Evolutionary conservation across 2,113 vertebrate species (phyloP).

Genomic region (Zapornia atra): DNA sequence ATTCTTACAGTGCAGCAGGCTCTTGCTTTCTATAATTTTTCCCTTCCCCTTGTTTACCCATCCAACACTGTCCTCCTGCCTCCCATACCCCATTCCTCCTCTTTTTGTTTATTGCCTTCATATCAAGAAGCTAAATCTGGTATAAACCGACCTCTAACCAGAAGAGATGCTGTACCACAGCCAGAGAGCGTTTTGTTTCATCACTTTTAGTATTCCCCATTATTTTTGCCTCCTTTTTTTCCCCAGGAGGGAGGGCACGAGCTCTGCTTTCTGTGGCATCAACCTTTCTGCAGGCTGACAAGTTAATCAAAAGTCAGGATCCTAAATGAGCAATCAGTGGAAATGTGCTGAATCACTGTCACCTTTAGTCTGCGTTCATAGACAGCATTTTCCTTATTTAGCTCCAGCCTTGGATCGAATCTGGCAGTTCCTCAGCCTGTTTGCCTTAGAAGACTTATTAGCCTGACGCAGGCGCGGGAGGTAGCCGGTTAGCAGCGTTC

Average conservation of each 20-base stretch:
- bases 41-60: not conserved
- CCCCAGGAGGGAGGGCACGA: not conserved
- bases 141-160: not conserved
- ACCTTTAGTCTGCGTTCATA: conserved; percentile 60
- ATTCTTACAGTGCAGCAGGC: not conserved
- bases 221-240: not conserved
- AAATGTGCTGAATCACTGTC: conserved; percentile 68
- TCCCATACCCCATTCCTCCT: not conserved
- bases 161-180: not conserved
- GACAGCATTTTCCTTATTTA: conserved; percentile 56
- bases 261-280: not conserved
- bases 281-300: conserved; percentile 18
- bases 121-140: not conserved
- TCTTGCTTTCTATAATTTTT: not conserved
- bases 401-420: not conserved
- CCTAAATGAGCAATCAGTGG: conserved; percentile 46
- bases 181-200: not conserved
- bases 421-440: conserved; percentile 38
- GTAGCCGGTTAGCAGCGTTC: not conserved
- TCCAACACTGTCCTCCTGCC: not conserved
- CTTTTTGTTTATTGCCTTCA: not conserved
- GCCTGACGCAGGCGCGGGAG: not conserved
- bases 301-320: conserved; percentile 59
- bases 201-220: not conserved
- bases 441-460: conserved; percentile 18